Base-by-base conservation (phyloP, 2,113 vertebrate genomes). In the Amphiprion ocellaris region DNA sequence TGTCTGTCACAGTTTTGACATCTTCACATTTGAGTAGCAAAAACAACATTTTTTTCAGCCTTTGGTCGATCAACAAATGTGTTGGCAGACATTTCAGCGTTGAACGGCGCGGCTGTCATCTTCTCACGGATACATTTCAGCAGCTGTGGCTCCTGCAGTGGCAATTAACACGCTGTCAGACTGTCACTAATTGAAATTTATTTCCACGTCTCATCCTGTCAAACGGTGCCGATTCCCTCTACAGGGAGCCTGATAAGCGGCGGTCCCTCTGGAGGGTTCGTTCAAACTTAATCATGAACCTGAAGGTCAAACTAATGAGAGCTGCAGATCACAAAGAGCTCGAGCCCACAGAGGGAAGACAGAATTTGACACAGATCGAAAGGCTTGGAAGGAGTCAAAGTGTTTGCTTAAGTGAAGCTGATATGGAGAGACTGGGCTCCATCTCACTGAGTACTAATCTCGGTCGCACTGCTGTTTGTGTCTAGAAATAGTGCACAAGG, bases 291-390 rank as follows among this genome's bases (percentile, higher is more conserved):
- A 78, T 71, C 41, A 54, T 26, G 60, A 72, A 65, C 79, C 61
- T 66, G 83, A 81, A 86, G 87, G 87, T 86, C 71, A 70, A 72
- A 72, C 69, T 74, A 60, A 74, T 74, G 54, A 81, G 68, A 79
- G 73, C 59, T 23, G 61, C 30, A 21, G 33, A 74, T 83, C 21
- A 69, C 61, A 60, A 71, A 5, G 10, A 75, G 56, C 81, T 64
- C 6, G n/a, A 8, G 37, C 66, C 62, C 8, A 0, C 19, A 21
- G 67, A 72, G 66, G 47, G 61, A 47, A 63, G 49, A 14, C 10
- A 21, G 24, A 64, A 68, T 74, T 66, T 30, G 73, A 58, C 64
- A 9, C 66, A 56, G 61, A 39, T 60, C 6, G 4, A 53, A 60
- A 53, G 7, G 44, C 56, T 63, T 41, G 54, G 54, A 82, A 37